Base-by-base conservation (phyloP, 2,888 invertebrate genomes). In the Octonoba sinensis region DNA sequence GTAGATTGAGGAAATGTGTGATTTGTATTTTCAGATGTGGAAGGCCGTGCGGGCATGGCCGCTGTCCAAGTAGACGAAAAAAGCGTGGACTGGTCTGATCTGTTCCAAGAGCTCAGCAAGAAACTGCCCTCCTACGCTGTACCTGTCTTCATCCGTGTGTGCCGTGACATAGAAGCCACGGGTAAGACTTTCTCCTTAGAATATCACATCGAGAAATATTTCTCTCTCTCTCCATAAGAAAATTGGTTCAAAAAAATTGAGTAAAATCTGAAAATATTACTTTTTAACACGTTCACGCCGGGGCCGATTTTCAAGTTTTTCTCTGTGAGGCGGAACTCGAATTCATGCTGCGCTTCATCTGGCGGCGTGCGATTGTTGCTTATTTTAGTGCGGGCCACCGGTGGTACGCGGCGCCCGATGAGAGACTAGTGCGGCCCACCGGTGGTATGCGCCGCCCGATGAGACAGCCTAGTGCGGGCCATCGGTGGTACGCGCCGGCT, bases 11-110 rank as follows among this genome's bases (percentile, higher is more conserved):
- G 2, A 51, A 11, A n/a, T 51, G 51, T 51, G 51, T 51, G 15
- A 3, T n/a, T 18, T 4, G n/a, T 44, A 36, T 44, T 62, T 69
- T 16, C 84, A 90, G 90, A 89, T 57, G 84, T 87, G 56, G 91
- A 91, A 85, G 91, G 91, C 15, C 86, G 89, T 73, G 91, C 91
- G 27, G 91, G 91, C 44, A 91, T 91, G 91, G 90, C 89, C 4
- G 89, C 90, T n/a, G 88, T 91, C 60, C 89, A 88, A 0, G 88
- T 89, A 71, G 56, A 77, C 12, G 86, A 87, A 27, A 85, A 87
- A 36, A 84, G 86, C 13, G 86, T 86, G 6, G 85, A 89, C 84
- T 74, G 87, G 18, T 84, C 87, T 16, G 75, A 83, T 44, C 79
- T 87, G 18, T 84, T 87, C 67, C 62, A 86, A 15, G 86, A 87